These are phyloP conservation scores for Cryptophagus acutangulus DNA, from an alignment of 2,888 invertebrate genomes.

Conservation along the genomic window DNA sequence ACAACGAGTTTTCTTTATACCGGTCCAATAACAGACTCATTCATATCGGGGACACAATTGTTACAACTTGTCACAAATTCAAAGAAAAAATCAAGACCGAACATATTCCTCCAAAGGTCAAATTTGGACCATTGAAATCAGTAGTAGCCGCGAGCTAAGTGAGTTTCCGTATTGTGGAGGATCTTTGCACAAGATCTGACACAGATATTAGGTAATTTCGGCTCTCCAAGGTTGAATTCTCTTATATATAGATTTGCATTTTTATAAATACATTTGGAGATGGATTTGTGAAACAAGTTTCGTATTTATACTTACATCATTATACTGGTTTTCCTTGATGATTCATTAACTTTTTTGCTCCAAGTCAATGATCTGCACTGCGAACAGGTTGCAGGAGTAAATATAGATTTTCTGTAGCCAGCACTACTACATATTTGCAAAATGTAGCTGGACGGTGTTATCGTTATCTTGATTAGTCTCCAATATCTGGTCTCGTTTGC, in stretches of 20 bases:
- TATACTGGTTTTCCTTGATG: constrained; percentile 41
- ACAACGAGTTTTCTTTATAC: constrained; percentile 1
- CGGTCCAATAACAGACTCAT: constrained; percentile 8
- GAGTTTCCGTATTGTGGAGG: neutral
- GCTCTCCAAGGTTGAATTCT: no score
- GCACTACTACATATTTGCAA: no score
- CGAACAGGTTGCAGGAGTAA: constrained; percentile 19
- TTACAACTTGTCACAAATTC: neutral
- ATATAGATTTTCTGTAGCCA: no score
- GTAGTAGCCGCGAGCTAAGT: no score
- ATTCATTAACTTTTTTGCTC: constrained; percentile 35
- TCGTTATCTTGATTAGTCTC: no score
- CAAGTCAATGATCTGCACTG: constrained; percentile 36
- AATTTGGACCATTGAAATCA: no score
- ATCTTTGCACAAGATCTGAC: constrained; percentile 23
- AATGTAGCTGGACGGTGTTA: no score
- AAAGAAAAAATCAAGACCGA: no score
- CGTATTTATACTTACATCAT: constrained; percentile 29
- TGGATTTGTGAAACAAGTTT: constrained; percentile 20
- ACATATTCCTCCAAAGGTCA: no score
- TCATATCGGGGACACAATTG: constrained; percentile 1
- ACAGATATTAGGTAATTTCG: constrained; percentile 36
- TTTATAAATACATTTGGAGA: constrained; percentile 5
- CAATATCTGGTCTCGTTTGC: no score
- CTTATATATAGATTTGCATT: no score